These are phyloP conservation scores for Beroe ovata DNA, from an alignment of 37 sponge, comb jelly and placozoan genomes.

Conservation along the genomic window DNA sequence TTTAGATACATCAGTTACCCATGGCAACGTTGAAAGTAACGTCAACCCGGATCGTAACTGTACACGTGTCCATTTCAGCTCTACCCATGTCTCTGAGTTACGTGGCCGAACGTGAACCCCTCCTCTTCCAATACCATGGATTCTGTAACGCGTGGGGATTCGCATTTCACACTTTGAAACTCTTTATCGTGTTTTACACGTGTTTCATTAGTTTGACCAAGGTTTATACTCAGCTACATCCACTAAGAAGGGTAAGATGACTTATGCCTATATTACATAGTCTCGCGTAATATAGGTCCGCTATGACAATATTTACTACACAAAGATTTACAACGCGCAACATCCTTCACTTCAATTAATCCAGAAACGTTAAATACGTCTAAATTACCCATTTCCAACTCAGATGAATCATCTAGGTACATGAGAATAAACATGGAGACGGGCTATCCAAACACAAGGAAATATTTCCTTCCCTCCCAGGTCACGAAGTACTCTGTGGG, in stretches of 20 bases:
- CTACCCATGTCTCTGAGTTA: background rate
- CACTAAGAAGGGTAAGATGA: conserved; percentile 37
- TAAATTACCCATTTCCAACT: no score
- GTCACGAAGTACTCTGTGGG: background rate
- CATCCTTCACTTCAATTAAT: no score
- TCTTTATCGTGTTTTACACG: conserved; percentile 32
- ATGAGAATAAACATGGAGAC: no score
- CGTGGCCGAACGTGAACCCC: background rate
- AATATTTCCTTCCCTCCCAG: background rate
- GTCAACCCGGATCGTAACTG: no score
- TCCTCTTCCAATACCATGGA: background rate
- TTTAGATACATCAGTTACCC: no score
- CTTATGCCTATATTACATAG: no score
- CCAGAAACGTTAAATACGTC: no score
- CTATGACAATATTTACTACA: no score
- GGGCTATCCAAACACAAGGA: background rate
- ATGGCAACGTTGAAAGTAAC: no score
- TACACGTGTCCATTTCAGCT: background rate
- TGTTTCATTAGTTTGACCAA: background rate
- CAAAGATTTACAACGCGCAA: no score
- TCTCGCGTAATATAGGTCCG: no score
- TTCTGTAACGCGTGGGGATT: conserved; percentile 36
- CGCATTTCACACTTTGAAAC: background rate
- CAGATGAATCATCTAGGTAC: no score
- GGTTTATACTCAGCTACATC: background rate